These are phyloP conservation scores for Paguma larvata DNA, from an alignment of 2,797 vertebrate genomes.

Conservation along the genomic window DNA sequence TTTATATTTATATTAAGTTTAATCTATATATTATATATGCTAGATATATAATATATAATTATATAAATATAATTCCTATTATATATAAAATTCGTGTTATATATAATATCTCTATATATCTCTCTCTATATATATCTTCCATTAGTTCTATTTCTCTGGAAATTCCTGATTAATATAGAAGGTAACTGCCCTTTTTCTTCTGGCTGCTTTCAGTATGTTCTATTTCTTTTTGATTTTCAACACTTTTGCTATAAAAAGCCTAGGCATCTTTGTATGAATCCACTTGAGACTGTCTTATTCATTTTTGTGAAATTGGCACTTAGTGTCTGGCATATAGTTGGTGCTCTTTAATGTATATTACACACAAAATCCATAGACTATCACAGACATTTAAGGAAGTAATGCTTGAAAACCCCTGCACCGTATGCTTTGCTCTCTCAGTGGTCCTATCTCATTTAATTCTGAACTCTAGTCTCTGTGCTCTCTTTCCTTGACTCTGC, in stretches of 20 bases:
- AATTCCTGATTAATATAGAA: not conserved
- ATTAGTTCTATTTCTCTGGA: not conserved
- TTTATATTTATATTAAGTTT: no score
- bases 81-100: not conserved
- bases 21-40: no score
- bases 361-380: constrained; percentile 2
- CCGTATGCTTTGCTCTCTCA: not conserved
- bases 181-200: not conserved
- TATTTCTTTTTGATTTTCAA: not conserved
- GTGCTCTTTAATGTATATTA: not conserved
- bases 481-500: not conserved
- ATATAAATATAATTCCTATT: not conserved
- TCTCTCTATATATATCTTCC: not conserved
- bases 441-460: not conserved
- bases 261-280: constrained; percentile 11
- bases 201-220: constrained; percentile 14
- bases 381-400: constrained; percentile 10
- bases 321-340: not conserved
- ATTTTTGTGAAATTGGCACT: not conserved
- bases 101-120: no score
- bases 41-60: not conserved
- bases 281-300: not conserved
- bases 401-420: not conserved
- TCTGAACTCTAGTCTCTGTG: not conserved
- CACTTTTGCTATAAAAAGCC: not conserved